These are phyloP conservation scores for Euwallacea fornicatus DNA, from an alignment of 1,140 invertebrate species.

Conservation along the genomic window DNA sequence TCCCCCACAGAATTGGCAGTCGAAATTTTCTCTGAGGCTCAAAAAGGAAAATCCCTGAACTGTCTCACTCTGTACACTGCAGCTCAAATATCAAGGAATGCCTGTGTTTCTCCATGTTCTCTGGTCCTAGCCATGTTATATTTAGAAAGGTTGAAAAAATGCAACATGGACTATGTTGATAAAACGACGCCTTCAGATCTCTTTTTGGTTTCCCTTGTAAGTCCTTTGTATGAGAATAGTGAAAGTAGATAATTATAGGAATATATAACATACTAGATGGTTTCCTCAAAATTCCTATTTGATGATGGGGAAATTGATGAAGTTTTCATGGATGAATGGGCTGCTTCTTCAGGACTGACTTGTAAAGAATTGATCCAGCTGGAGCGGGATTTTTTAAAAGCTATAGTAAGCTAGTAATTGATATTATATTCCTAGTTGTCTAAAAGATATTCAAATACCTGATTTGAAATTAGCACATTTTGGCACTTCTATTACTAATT, in stretches of 20 bases:
- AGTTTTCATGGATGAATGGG: conserved; percentile 88
- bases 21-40: conserved; percentile 74
- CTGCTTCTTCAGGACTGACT: conserved; percentile 73
- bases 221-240: conserved; percentile 11
- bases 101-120: conserved; percentile 84
- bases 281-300: conserved; percentile 92
- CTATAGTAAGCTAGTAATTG: conserved; percentile 71
- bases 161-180: conserved; percentile 81
- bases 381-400: conserved; percentile 85
- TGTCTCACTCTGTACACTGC: conserved; percentile 78
- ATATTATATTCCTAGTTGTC: too few relatives aligned
- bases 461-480: too few relatives aligned
- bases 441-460: too few relatives aligned
- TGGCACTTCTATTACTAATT: too few relatives aligned
- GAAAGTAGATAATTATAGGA: background rate
- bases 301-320: conserved; percentile 90
- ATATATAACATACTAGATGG: conserved; percentile 67
- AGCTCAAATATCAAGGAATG: conserved; percentile 72
- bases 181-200: conserved; percentile 82
- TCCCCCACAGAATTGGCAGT: conserved; percentile 74
- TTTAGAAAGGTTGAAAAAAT: conserved; percentile 77
- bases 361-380: conserved; percentile 76
- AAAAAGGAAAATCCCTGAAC: conserved; percentile 71
- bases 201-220: conserved; percentile 90
- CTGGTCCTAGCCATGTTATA: conserved; percentile 84